A percentile compares a stretch with the other conserved stretches of the same genome.
Evolutionary conservation across 2,113 vertebrate genomes (phyloP).

Genomic region (Xenotilapia caudafasciata): DNA sequence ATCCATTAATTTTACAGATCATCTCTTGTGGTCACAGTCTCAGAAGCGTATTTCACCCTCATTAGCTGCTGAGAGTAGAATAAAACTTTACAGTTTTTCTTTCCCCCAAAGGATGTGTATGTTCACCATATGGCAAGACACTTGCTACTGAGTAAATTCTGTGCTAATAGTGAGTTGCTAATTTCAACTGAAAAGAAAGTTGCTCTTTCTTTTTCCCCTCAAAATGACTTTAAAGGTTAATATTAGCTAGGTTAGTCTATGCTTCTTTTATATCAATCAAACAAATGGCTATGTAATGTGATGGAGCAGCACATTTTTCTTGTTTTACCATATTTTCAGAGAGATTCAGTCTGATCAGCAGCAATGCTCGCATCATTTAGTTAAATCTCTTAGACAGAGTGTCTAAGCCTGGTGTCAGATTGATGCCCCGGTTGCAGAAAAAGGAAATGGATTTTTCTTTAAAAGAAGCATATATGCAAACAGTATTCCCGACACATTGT

Average conservation of each 20-base stretch:
- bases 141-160: not conserved
- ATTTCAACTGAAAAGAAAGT: not conserved
- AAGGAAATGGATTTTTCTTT: not conserved
- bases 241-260: not conserved
- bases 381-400: not conserved
- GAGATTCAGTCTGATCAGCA: not conserved
- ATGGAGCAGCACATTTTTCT: not conserved
- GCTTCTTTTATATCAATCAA: not conserved
- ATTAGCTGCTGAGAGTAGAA: not conserved
- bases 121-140: not conserved
- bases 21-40: not conserved
- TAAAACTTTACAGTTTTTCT: not conserved
- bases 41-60: not conserved
- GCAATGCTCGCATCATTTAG: not conserved
- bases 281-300: not conserved
- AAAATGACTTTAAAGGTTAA: not conserved
- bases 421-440: not conserved
- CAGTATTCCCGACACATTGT: not conserved
- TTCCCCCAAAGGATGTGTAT: not conserved
- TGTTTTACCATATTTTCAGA: not conserved
- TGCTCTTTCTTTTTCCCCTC: fast-evolving
- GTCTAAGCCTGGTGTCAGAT: not conserved
- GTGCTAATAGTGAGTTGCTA: not conserved
- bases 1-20: not conserved
- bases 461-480: not conserved